A percentile compares a stretch with the other conserved stretches of the same genome.
Evolutionary conservation across 2,113 vertebrate genomes (phyloP).

Genomic region (Polyodon spathula): DNA sequence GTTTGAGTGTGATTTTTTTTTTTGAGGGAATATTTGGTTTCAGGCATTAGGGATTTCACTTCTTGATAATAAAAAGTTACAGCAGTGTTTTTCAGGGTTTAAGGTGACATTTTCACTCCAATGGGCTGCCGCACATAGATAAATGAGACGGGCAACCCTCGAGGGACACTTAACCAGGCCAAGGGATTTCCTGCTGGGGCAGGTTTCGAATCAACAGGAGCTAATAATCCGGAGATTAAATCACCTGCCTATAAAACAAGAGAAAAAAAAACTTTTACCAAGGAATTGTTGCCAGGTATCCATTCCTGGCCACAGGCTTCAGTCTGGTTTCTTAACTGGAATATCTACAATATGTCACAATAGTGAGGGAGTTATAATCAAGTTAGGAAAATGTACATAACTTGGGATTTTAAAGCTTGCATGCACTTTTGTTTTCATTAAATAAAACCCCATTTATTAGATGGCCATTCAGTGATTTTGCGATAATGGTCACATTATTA

Average conservation of each 20-base stretch:
- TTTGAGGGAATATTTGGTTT: constrained; percentile 30
- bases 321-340: too few relatives aligned
- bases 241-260: background rate
- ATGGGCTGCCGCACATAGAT: constrained; percentile 22
- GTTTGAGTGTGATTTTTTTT: constrained; percentile 22
- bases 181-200: background rate
- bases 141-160: constrained; percentile 26
- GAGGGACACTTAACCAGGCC: constrained; percentile 26
- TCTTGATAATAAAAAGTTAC: constrained; percentile 26
- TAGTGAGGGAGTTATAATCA: too few relatives aligned
- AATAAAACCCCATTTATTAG: too few relatives aligned
- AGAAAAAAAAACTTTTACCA: background rate
- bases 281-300: too few relatives aligned
- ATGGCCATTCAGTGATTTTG: too few relatives aligned
- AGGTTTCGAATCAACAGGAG: background rate
- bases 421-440: too few relatives aligned
- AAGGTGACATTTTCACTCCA: constrained; percentile 28
- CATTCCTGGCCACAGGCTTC: too few relatives aligned
- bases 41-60: constrained; percentile 25
- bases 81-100: constrained; percentile 24
- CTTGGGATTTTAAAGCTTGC: too few relatives aligned
- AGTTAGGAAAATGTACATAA: too few relatives aligned
- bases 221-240: constrained; percentile 6
- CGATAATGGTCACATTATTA: too few relatives aligned
- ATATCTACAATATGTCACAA: too few relatives aligned